Conservation (phyloP, 2,888 invertebrate genomes). For the Pristionchus arcanus region DNA sequence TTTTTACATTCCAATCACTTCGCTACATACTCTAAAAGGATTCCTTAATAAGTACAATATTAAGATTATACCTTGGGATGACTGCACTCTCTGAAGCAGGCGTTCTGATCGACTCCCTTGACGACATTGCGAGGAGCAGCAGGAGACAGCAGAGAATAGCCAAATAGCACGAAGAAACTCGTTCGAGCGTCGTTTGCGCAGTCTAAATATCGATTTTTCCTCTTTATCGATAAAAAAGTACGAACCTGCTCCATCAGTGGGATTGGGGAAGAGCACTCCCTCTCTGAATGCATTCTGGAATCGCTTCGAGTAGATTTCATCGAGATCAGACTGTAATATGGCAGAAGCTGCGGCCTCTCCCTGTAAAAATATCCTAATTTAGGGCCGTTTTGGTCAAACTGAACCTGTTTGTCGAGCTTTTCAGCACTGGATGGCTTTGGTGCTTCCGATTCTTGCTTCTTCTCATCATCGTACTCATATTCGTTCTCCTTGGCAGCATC, state of each 20-base stretch:
- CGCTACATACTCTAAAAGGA: too few species aligned
- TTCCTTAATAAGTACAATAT: too few species aligned
- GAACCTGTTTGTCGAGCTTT: slow-evolving; percentile 28
- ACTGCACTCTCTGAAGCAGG: slow-evolving; percentile 69
- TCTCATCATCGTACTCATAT: slow-evolving; percentile 54
- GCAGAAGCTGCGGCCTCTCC: slow-evolving; percentile 19
- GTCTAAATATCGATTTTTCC: slow-evolving; percentile 56
- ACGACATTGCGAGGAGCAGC: slow-evolving; percentile 40
- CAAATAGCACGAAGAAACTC: slow-evolving; percentile 67
- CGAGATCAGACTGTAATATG: not conserved
- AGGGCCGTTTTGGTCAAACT: not conserved
- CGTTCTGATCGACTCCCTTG: slow-evolving; percentile 66
- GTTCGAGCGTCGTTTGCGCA: slow-evolving; percentile 63
- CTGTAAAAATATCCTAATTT: not conserved
- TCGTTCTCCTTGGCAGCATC: not conserved
- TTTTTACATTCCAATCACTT: too few species aligned
- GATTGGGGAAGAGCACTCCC: slow-evolving; percentile 54
- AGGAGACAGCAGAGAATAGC: slow-evolving; percentile 58
- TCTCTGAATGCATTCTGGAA: slow-evolving; percentile 54
- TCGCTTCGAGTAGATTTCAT: slow-evolving; percentile 47
- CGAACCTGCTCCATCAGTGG: slow-evolving; percentile 1
- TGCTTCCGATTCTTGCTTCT: not conserved
- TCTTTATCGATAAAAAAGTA: not conserved
- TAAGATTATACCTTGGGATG: slow-evolving; percentile 70
- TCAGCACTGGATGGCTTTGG: slow-evolving; percentile 16